Conservation (phyloP, 2,113 vertebrate genomes). For the Panthera uncia region DNA sequence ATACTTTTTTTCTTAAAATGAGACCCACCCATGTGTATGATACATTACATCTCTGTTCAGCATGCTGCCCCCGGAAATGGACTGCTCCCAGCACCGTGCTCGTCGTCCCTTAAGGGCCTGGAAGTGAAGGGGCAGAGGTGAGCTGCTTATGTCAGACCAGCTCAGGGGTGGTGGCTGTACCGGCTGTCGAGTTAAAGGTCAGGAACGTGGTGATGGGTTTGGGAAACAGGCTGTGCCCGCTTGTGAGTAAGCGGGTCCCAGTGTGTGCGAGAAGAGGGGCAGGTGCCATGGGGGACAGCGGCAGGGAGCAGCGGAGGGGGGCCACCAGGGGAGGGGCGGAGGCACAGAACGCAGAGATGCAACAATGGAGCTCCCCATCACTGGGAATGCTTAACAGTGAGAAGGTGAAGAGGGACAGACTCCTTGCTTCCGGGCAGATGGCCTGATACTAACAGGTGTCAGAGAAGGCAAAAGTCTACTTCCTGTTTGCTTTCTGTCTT, state of each 20-base stretch:
- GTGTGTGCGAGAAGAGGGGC: neutral
- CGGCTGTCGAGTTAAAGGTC: neutral
- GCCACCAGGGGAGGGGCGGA: neutral
- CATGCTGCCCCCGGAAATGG: neutral
- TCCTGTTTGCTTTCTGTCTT: neutral
- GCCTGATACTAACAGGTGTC: neutral
- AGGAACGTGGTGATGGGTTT: no score
- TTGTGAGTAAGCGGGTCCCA: neutral
- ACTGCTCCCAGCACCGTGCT: neutral
- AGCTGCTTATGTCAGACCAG: neutral
- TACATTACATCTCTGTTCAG: neutral
- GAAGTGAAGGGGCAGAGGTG: neutral
- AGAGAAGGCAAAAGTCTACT: neutral
- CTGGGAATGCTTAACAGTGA: neutral
- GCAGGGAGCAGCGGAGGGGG: neutral
- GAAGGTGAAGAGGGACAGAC: neutral
- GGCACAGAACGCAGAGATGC: neutral
- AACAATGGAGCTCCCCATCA: neutral
- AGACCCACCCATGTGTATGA: fast-evolving
- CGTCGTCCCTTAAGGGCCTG: neutral
- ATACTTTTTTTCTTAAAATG: neutral
- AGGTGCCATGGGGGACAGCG: fast-evolving
- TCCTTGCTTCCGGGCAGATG: neutral
- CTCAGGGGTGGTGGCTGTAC: neutral
- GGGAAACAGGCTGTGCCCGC: neutral